phyloP scores from a whole-genome alignment of 1,140 invertebrate genomes.

The Aleiodes sp. region DNA sequence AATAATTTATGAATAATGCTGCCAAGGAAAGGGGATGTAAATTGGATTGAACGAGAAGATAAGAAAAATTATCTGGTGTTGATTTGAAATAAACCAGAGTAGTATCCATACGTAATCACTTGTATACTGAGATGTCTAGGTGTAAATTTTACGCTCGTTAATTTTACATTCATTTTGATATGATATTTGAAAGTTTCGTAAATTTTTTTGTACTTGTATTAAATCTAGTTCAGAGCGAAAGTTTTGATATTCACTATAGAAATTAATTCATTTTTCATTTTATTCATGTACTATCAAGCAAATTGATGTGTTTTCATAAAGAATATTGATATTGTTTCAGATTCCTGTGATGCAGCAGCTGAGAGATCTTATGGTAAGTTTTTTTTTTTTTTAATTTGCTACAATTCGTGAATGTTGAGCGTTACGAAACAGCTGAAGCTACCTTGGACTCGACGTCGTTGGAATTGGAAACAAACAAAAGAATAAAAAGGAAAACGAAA shows the following conservation, averaged over 20 bases:
- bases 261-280: neutral
- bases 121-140: neutral
- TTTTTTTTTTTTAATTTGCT: neutral
- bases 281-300: neutral
- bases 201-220: neutral
- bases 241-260: neutral
- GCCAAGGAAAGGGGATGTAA: too few relatives aligned
- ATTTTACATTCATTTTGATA: slow-evolving; percentile 7
- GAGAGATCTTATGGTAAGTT: slow-evolving; percentile 33
- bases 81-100: too few relatives aligned
- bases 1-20: slow-evolving; percentile 23
- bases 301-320: neutral
- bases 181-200: slow-evolving; percentile 10
- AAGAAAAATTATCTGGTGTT: neutral
- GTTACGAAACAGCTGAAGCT: neutral
- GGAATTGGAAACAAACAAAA: neutral
- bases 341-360: slow-evolving; percentile 27
- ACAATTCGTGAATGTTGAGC: neutral
- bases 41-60: neutral
- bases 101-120: too few relatives aligned
- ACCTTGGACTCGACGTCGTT: neutral
- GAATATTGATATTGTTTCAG: slow-evolving; percentile 8
- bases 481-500: neutral
- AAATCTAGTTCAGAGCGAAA: slow-evolving; percentile 9
- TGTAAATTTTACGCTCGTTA: slow-evolving; percentile 20